These are phyloP conservation scores for Poecilia latipinna DNA, from an alignment of 2,113 vertebrate genomes.

Conservation along the genomic window DNA sequence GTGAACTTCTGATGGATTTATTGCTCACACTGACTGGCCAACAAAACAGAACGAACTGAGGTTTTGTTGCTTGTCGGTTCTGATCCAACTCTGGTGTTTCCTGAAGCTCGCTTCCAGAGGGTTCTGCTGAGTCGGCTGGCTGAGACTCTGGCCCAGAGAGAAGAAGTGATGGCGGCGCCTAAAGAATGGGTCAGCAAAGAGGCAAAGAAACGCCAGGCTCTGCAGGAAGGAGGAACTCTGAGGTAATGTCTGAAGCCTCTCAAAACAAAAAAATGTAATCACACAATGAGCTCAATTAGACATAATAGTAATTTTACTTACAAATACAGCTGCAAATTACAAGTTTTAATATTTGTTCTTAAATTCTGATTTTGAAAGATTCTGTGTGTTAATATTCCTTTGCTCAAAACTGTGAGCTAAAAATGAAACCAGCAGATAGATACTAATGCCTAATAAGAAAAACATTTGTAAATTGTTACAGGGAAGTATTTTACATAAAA, in stretches of 20 bases:
- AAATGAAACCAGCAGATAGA: no score
- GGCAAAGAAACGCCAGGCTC: conserved; percentile 72
- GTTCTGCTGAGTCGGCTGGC: conserved; percentile 65
- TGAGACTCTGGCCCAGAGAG: conserved; percentile 53
- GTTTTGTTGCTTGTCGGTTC: neutral
- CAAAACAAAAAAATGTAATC: neutral
- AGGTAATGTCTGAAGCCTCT: conserved; percentile 52
- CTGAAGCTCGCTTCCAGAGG: conserved; percentile 68
- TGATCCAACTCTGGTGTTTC: neutral
- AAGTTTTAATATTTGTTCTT: no score
- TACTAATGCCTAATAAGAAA: no score
- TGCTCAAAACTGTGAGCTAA: no score
- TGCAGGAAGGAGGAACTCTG: conserved; percentile 81
- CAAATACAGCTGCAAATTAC: no score
- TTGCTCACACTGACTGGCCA: rapidly evolving
- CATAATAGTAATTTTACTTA: neutral
- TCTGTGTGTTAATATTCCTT: no score
- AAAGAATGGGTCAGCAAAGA: conserved; percentile 75
- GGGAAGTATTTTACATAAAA: no score
- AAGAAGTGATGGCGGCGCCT: conserved; percentile 51
- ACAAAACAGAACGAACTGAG: neutral
- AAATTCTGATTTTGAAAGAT: no score
- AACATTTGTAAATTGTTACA: no score
- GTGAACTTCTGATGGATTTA: conserved; percentile 40
- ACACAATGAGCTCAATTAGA: neutral